Conservation (phyloP, 2,888 invertebrate genomes). For the Lasioglossum vierecki region DNA sequence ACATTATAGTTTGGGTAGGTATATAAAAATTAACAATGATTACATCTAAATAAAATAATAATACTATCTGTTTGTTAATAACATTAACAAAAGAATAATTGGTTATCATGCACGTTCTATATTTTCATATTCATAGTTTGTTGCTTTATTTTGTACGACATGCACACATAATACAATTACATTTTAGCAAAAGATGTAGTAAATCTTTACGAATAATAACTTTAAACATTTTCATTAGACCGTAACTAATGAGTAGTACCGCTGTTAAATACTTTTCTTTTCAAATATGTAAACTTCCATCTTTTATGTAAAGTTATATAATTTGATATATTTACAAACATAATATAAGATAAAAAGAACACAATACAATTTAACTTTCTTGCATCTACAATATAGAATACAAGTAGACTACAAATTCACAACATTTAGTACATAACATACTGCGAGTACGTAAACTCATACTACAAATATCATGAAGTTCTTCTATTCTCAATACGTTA, state of each 20-base stretch:
- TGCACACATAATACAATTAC: background rate
- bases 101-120: background rate
- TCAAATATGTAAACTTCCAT: background rate
- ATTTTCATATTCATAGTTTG: background rate
- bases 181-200: background rate
- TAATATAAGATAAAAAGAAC: background rate
- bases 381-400: background rate
- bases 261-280: background rate
- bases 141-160: background rate
- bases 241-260: background rate
- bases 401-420: background rate
- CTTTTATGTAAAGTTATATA: background rate
- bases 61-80: background rate
- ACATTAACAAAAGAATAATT: background rate
- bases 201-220: background rate
- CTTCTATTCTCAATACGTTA: background rate
- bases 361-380: background rate
- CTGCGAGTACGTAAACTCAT: background rate
- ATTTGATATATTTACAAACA: background rate
- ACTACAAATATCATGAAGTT: background rate
- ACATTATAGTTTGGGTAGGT: background rate
- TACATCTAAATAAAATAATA: conserved; percentile 11
- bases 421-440: background rate
- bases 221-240: background rate
- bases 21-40: background rate